Evolutionary conservation across 2,797 vertebrate species (phyloP).

Genomic region (Danio choprae): DNA sequence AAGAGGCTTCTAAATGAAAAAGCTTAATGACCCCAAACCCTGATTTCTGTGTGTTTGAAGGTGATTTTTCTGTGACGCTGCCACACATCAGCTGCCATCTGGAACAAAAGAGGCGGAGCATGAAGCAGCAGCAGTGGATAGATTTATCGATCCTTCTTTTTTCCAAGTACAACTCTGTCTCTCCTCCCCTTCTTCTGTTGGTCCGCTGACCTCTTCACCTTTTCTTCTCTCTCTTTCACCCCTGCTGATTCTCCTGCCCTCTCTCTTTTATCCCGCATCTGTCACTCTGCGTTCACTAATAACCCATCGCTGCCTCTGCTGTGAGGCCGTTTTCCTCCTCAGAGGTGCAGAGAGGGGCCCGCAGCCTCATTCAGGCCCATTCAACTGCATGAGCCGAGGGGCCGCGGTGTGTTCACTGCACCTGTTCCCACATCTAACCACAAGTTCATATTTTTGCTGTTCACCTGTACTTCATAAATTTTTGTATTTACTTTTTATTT

Average conservation of each 20-base stretch:
- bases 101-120: conserved; percentile 57
- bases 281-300: conserved; percentile 63
- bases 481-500: not conserved
- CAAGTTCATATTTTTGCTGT: not conserved
- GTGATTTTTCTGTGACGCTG: conserved; percentile 17
- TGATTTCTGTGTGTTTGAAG: not conserved
- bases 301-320: conserved; percentile 37
- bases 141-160: conserved; percentile 73
- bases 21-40: not conserved
- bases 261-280: conserved; percentile 81
- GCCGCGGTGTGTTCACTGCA: conserved; percentile 5
- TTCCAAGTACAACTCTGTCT: conserved; percentile 61
- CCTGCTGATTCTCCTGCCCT: conserved; percentile 71
- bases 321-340: conserved; percentile 33
- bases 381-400: not conserved
- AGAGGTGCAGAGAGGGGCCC: not conserved
- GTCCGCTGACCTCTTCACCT: conserved; percentile 71
- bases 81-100: conserved; percentile 66
- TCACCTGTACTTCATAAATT: not conserved
- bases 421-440: conserved; percentile 14
- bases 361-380: conserved; percentile 12
- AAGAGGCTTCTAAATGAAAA: not conserved
- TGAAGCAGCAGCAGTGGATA: conserved; percentile 44
- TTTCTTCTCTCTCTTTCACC: conserved; percentile 74
- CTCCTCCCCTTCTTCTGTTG: conserved; percentile 67